Percentiles rank a stretch among this genome's conserved stretches.
phyloP scores from a whole-genome alignment of 2,797 vertebrate species.

The Neosilurus hyrtlii region DNA sequence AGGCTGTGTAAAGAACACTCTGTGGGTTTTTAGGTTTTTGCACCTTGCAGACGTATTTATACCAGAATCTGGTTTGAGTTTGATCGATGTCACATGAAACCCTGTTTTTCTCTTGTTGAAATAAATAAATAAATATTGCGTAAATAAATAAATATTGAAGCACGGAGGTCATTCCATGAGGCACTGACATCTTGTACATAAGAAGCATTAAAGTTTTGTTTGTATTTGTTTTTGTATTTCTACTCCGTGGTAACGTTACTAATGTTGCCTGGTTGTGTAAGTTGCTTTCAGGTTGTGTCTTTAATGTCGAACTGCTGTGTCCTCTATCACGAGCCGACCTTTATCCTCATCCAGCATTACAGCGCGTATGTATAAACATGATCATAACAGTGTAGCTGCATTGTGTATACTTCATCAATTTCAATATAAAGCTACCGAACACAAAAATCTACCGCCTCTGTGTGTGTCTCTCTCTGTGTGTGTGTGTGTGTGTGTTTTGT shows the following conservation, averaged over 20 bases:
- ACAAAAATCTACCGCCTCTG: slow-evolving; percentile 49
- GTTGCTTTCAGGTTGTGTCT: slow-evolving; percentile 70
- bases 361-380: slow-evolving; percentile 71
- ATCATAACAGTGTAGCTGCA: slow-evolving; percentile 89
- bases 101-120: slow-evolving; percentile 55
- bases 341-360: slow-evolving; percentile 79
- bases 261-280: slow-evolving; percentile 81
- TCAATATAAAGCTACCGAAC: slow-evolving; percentile 85
- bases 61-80: slow-evolving; percentile 74
- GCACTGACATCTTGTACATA: slow-evolving; percentile 90
- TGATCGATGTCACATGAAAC: slow-evolving; percentile 67
- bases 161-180: slow-evolving; percentile 66
- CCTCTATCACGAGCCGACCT: slow-evolving; percentile 82
- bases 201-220: slow-evolving; percentile 65
- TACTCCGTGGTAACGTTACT: slow-evolving; percentile 82
- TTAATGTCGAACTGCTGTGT: slow-evolving; percentile 80
- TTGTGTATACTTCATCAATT: slow-evolving; percentile 89
- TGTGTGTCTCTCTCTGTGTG: slow-evolving; percentile 1
- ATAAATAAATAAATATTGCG: neutral
- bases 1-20: slow-evolving; percentile 61
- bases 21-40: slow-evolving; percentile 68
- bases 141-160: neutral
- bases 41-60: slow-evolving; percentile 81
- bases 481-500: neutral
- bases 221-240: slow-evolving; percentile 78